These are phyloP conservation scores for Drosophila sp. DNA, from an alignment of 1,140 invertebrate species.

Conservation along the genomic window DNA sequence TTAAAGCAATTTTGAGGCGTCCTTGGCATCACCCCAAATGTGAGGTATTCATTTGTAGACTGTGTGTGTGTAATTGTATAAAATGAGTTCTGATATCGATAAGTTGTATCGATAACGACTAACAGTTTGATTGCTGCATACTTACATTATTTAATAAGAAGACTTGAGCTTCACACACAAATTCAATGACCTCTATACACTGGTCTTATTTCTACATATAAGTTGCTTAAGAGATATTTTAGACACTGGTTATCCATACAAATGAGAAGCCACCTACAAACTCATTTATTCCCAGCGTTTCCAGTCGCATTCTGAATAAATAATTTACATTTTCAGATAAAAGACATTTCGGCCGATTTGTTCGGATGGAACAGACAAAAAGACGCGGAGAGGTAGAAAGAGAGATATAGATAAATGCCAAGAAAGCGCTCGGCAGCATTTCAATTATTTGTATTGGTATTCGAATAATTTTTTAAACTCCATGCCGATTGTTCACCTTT, in stretches of 20 bases:
- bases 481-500: conserved; percentile 16
- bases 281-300: conserved; percentile 28
- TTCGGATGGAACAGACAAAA: neutral
- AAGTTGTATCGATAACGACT: conserved; percentile 12
- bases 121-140: too few species aligned
- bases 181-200: conserved; percentile 18
- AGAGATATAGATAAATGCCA: conserved; percentile 45
- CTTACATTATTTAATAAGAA: too few species aligned
- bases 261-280: conserved; percentile 27
- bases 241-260: conserved; percentile 11
- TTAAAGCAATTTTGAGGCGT: conserved; percentile 14
- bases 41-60: neutral
- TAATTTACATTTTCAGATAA: conserved; percentile 33
- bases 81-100: conserved; percentile 7
- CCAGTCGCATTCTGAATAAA: conserved; percentile 53
- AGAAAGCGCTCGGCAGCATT: conserved; percentile 57
- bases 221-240: conserved; percentile 6
- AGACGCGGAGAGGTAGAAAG: neutral
- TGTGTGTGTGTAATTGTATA: neutral
- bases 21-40: conserved; percentile 15
- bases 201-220: conserved; percentile 17
- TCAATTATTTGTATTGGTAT: conserved; percentile 47
- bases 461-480: conserved; percentile 27
- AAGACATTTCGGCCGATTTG: neutral
- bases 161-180: conserved; percentile 2